A percentile compares a stretch with the other conserved stretches of the same genome.
phyloP scores from a whole-genome alignment of 2,113 vertebrate species.

The Erythrocebus patas region DNA sequence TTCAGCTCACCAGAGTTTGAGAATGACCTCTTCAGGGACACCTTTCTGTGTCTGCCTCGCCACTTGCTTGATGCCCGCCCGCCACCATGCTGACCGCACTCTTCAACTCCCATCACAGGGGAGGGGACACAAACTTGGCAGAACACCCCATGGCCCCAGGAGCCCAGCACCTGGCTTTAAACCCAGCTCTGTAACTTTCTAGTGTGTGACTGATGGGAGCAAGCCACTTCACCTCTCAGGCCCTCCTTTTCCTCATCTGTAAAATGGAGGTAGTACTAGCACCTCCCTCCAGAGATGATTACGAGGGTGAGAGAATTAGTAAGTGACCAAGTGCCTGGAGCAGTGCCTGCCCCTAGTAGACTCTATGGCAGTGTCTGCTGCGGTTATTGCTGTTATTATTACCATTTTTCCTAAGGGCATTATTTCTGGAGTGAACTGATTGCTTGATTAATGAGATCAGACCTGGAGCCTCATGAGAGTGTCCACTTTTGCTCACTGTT shows the following conservation, averaged over 20 bases:
- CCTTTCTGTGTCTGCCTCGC: neutral
- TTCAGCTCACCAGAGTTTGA: neutral
- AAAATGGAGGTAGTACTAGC: neutral
- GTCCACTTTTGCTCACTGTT: neutral
- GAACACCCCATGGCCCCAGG: neutral
- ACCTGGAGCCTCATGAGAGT: too few relatives aligned
- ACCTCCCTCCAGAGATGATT: neutral
- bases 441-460: neutral
- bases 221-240: neutral
- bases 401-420: neutral
- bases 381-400: rapidly evolving
- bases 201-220: neutral
- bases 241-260: neutral
- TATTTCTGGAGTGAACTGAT: neutral
- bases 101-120: too few relatives aligned
- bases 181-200: neutral
- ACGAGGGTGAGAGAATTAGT: neutral
- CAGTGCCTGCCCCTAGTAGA: too few relatives aligned
- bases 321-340: neutral
- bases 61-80: neutral
- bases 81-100: neutral
- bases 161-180: neutral
- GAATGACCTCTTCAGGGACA: neutral
- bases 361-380: neutral
- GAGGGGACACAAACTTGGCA: neutral